Evolutionary conservation across 64 coral and sea anemone species (phyloP).

Genomic region (Montipora cactus): DNA sequence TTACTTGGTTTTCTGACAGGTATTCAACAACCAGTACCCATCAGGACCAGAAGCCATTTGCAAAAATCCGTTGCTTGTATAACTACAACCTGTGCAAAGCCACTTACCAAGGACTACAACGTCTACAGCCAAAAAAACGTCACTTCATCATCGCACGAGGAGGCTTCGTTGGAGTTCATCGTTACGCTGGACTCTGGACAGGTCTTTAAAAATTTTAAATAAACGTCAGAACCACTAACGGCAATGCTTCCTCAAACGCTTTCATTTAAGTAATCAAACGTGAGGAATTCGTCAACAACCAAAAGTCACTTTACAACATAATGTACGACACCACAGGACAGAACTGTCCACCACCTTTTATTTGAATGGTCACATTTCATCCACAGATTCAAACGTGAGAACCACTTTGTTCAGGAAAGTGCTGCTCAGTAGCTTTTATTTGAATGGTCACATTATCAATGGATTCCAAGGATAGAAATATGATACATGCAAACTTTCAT

Average conservation of each 20-base stretch:
- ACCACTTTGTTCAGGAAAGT: not conserved
- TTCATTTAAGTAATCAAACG: not conserved
- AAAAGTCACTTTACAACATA: not conserved
- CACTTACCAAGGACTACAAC: slow-evolving; percentile 70
- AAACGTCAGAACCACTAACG: not conserved
- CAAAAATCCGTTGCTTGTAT: slow-evolving; percentile 80
- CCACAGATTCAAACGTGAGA: not conserved
- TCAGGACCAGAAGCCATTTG: slow-evolving; percentile 76
- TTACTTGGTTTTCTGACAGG: not conserved
- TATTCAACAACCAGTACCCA: slow-evolving; percentile 31
- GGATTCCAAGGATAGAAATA: no score
- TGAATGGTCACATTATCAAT: no score
- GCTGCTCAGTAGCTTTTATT: not conserved
- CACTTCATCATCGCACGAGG: slow-evolving; percentile 86
- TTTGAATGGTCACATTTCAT: not conserved
- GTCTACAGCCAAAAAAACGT: slow-evolving; percentile 50
- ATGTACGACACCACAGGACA: not conserved
- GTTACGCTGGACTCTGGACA: slow-evolving; percentile 82
- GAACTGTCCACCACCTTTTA: not conserved
- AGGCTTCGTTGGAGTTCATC: slow-evolving; percentile 80
- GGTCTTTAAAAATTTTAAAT: not conserved
- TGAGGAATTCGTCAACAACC: not conserved
- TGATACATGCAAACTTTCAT: no score
- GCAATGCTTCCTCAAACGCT: not conserved
- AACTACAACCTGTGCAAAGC: slow-evolving; percentile 84